Evolutionary conservation across 2,797 vertebrate genomes (phyloP).

Genomic region (Austrolebias charrua): DNA sequence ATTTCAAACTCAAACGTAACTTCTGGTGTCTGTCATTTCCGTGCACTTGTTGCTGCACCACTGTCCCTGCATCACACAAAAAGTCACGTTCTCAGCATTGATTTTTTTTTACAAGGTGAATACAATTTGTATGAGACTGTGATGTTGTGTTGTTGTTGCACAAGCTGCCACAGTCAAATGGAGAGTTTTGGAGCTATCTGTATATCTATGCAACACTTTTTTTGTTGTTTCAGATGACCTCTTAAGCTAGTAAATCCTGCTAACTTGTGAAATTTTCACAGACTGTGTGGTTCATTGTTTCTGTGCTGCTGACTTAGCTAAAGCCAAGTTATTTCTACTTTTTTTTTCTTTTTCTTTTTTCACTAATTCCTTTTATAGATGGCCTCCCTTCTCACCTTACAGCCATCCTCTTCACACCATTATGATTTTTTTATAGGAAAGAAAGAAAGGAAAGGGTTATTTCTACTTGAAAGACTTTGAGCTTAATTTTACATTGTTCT

Average conservation of each 20-base stretch:
- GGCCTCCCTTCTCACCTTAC: no score
- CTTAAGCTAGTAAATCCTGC: slow-evolving; percentile 28
- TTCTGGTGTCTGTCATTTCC: not conserved
- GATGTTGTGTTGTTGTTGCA: slow-evolving; percentile 8
- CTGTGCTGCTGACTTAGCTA: not conserved
- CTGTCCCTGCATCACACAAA: not conserved
- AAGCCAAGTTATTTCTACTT: not conserved
- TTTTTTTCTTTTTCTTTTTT: no score
- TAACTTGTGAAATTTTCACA: slow-evolving; percentile 39
- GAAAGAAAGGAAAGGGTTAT: no score
- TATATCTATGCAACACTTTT: not conserved
- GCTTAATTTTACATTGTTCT: slow-evolving; percentile 4
- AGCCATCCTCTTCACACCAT: no score
- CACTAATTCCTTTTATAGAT: no score
- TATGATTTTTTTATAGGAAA: no score
- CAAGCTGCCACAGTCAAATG: slow-evolving; percentile 37
- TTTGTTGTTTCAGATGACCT: slow-evolving; percentile 49
- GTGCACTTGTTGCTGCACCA: slow-evolving; percentile 2
- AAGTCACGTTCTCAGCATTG: not conserved
- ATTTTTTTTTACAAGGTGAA: not conserved
- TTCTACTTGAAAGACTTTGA: not conserved
- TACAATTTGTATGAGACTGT: not conserved
- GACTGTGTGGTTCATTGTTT: slow-evolving; percentile 13
- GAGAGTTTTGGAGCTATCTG: slow-evolving; percentile 21
- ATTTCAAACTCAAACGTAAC: not conserved